Base-by-base conservation (phyloP, 2,113 vertebrate genomes). In the Tragelaphus buxtoni region DNA sequence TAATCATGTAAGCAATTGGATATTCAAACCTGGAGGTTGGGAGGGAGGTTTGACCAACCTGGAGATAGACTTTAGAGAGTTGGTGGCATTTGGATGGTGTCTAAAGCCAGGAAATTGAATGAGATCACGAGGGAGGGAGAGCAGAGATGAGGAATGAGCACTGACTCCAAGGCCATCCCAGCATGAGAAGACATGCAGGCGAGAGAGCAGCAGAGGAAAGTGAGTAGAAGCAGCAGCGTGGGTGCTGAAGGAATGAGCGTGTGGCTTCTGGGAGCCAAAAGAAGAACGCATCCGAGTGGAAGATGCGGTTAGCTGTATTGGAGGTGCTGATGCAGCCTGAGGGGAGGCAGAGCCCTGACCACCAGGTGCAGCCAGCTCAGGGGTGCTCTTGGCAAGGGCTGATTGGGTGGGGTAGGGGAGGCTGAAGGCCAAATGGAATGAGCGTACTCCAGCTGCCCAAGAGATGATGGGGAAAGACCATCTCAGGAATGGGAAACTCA, bases 301-400 rank as follows among this genome's bases (percentile, higher is more conserved):
- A 10, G 28, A 5, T 16, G 3, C 1, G 2, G 3, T 22, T 10
- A 3, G 26, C 47, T 0, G 16, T 3, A 35, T 45, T 28, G 5
- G 24, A 32, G 0, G 22, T 26, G 51, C 51, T 26, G 35, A 58
- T 9, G 35, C 4, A 5, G 58, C 74, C 4, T 1, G 0, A 10
- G 30, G 51, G 9, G 4, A 9, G 39, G 63, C 39, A 9, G 91
- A 86, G 26, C 18, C 1, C 4, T 11, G 18, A 18, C 9, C 42
- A 26, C n/a, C 1, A 1, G 61, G 13, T 2, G 7, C 0, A 12
- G 89, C 69, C 82, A 12, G 26, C 5, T 16, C 45, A 0, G 1
- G 5, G 30, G 26, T 16, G 26, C 26, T 17, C 24, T 17, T 5
- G 76, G 32, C 51, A 61, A 14, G 42, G 45, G 61, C 53, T 1